Evolutionary conservation across 2,113 vertebrate species (phyloP).

Genomic region (Bambusicola thoracicus): DNA sequence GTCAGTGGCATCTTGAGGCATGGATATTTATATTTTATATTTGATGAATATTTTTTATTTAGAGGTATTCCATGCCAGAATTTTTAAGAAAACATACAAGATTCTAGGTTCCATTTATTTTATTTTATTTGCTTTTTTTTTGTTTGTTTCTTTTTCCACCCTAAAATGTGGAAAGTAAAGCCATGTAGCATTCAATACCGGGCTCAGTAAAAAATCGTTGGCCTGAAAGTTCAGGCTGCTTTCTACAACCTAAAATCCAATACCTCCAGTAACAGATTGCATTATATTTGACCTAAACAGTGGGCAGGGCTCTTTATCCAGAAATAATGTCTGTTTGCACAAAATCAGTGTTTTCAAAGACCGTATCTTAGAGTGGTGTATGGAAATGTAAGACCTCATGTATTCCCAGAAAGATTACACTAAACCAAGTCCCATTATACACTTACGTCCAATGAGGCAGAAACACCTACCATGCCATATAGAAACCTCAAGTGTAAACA

Average conservation of each 20-base stretch:
- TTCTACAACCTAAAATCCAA: slow-evolving; percentile 16
- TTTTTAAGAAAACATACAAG: background rate
- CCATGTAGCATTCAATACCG: background rate
- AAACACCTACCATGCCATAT: background rate
- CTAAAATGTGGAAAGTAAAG: background rate
- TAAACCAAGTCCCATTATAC: background rate
- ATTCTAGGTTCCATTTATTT: background rate
- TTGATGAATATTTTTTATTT: background rate
- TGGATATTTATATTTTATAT: background rate
- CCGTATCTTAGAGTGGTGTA: background rate
- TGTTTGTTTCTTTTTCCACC: background rate
- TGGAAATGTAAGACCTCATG: background rate
- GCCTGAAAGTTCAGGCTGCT: background rate
- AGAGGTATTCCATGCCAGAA: background rate
- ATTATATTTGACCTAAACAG: background rate
- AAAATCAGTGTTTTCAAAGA: background rate
- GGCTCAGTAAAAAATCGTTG: slow-evolving; percentile 4
- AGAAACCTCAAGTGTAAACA: background rate
- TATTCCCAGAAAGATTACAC: background rate
- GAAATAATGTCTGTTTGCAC: background rate
- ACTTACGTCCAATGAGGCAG: background rate
- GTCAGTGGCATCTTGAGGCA: background rate
- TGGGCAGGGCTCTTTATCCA: background rate
- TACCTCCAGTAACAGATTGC: background rate
- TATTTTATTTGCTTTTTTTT: background rate